Percentiles rank a stretch among this genome's conserved stretches.
Evolutionary conservation across 37 sponge, comb jelly and placozoan genomes (phyloP).

Genomic region (Mnemiopsis leidyi): DNA sequence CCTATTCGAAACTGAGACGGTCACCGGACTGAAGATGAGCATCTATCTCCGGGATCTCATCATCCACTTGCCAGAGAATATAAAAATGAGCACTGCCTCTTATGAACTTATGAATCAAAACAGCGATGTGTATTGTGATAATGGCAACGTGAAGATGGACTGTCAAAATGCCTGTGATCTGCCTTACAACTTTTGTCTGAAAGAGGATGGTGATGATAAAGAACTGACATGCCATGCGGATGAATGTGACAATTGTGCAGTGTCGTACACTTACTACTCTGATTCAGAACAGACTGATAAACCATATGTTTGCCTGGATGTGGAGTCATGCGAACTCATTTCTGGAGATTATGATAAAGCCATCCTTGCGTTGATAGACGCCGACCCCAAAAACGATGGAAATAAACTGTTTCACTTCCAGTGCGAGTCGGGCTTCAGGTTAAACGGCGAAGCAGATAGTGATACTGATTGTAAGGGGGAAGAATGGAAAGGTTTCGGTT

Average conservation of each 20-base stretch:
- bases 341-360: too few species aligned
- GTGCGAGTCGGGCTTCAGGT: not conserved
- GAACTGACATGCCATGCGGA: not conserved
- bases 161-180: not conserved
- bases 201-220: not conserved
- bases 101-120: not conserved
- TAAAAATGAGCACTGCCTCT: not conserved
- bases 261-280: not conserved
- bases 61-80: not conserved
- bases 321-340: not conserved
- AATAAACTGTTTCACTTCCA: not conserved
- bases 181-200: not conserved
- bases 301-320: not conserved
- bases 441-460: not conserved
- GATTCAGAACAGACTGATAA: not conserved
- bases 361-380: not conserved
- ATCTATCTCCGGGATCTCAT: not conserved
- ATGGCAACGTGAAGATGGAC: not conserved
- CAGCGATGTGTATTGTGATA: not conserved
- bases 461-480: not conserved
- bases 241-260: not conserved
- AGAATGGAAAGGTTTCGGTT: not conserved
- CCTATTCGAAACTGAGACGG: not conserved
- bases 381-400: not conserved
- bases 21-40: not conserved